Evolutionary conservation across 2,888 invertebrate species (phyloP).

Genomic region (Chrysomela aeneicollis): DNA sequence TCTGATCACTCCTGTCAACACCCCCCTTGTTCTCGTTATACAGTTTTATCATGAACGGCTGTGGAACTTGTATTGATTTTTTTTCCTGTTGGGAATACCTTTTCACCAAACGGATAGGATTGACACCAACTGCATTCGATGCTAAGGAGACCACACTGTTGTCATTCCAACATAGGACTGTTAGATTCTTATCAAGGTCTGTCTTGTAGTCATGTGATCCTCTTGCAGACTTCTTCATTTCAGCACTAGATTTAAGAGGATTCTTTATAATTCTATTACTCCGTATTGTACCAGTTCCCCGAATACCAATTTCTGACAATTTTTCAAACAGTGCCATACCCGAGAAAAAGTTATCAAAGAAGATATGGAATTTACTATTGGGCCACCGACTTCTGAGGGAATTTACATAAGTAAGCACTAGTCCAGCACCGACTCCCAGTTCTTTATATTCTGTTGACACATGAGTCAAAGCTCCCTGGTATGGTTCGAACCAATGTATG

Average conservation of each 20-base stretch:
- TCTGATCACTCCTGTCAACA: constrained; percentile 43
- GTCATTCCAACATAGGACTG: constrained; percentile 32
- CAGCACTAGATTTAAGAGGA: background rate
- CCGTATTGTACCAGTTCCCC: constrained; percentile 32
- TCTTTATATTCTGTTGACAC: constrained; percentile 3
- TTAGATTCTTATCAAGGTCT: constrained; percentile 24
- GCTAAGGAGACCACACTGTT: constrained; percentile 32
- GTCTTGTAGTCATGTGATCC: constrained; percentile 10
- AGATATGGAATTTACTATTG: constrained; percentile 16
- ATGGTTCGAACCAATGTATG: constrained; percentile 25
- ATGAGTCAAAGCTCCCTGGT: constrained; percentile 16
- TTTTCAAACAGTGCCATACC: constrained; percentile 22
- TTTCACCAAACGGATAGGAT: constrained; percentile 1
- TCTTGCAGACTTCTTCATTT: constrained; percentile 4
- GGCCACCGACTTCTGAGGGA: constrained; percentile 5
- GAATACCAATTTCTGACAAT: constrained; percentile 19
- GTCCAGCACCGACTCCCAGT: constrained; percentile 14
- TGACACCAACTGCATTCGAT: constrained; percentile 10
- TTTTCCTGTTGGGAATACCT: constrained; percentile 15
- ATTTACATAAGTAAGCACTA: constrained; percentile 19
- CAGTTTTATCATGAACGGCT: constrained; percentile 10
- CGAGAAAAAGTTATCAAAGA: constrained; percentile 32
- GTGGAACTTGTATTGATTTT: constrained; percentile 6
- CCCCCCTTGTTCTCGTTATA: constrained; percentile 36
- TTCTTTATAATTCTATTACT: constrained; percentile 2